Percentiles rank a stretch among this genome's conserved stretches.
phyloP scores from a whole-genome alignment of 2,888 invertebrate species.

The Dorcus parallelipipedus region DNA sequence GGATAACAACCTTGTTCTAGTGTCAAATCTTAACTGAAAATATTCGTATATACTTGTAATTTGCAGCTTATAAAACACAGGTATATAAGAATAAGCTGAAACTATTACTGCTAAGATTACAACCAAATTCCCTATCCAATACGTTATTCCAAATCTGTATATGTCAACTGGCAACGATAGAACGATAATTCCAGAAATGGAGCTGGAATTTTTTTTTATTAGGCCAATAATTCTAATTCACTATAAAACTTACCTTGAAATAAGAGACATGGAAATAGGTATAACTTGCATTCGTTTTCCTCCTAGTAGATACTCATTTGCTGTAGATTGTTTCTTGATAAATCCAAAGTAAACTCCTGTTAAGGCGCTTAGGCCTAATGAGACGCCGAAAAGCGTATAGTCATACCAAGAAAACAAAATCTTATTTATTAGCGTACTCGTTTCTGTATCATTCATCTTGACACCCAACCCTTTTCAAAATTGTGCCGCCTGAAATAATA shows the following conservation, averaged over 20 bases:
- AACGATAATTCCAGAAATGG: conserved; percentile 70
- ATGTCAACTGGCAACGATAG: conserved; percentile 73
- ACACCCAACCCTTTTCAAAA: too few relatives aligned
- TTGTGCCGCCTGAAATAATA: too few relatives aligned
- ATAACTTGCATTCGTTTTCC: conserved; percentile 68
- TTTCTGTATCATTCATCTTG: too few relatives aligned
- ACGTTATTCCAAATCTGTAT: conserved; percentile 68
- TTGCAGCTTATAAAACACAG: conserved; percentile 60
- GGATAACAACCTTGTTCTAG: conserved; percentile 57
- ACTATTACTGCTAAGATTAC: conserved; percentile 40
- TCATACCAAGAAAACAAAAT: conserved; percentile 52
- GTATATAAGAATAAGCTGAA: conserved; percentile 31
- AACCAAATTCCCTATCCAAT: conserved; percentile 50
- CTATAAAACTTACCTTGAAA: conserved; percentile 59
- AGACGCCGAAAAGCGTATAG: conserved; percentile 52
- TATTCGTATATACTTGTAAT: conserved; percentile 69
- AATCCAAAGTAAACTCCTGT: conserved; percentile 60
- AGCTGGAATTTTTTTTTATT: conserved; percentile 50
- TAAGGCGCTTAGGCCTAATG: conserved; percentile 52
- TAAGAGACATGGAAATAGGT: conserved; percentile 68
- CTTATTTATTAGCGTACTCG: neutral
- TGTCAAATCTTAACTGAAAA: conserved; percentile 62
- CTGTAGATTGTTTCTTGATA: conserved; percentile 57
- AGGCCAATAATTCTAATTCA: neutral
- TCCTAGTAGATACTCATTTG: conserved; percentile 68